Percentiles rank a stretch among this genome's conserved stretches.
phyloP scores from a whole-genome alignment of 2,113 vertebrate genomes.

The Centropristis striata region DNA sequence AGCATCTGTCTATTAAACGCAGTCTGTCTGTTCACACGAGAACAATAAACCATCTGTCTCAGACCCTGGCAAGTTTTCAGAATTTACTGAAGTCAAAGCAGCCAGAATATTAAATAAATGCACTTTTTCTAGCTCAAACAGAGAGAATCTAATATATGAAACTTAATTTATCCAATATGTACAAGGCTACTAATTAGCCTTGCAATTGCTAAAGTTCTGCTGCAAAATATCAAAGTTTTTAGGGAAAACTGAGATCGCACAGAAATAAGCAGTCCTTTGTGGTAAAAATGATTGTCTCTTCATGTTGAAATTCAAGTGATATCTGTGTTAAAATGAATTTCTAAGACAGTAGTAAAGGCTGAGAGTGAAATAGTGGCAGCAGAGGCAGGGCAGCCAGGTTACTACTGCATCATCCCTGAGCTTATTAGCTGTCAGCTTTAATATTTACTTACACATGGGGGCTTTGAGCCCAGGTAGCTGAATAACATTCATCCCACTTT shows the following conservation, averaged over 20 bases:
- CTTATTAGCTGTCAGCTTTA: slow-evolving; percentile 43
- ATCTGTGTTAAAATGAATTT: background rate
- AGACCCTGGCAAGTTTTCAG: slow-evolving; percentile 27
- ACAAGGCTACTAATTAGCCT: background rate
- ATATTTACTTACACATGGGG: slow-evolving; percentile 15
- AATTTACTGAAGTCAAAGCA: slow-evolving; percentile 12
- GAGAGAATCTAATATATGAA: background rate
- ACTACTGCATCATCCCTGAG: slow-evolving; percentile 11
- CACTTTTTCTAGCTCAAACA: background rate
- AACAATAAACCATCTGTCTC: slow-evolving; percentile 52
- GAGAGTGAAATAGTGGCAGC: slow-evolving; percentile 3
- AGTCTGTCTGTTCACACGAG: slow-evolving; percentile 35
- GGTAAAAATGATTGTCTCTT: background rate
- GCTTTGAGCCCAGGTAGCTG: slow-evolving; percentile 10
- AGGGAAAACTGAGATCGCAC: background rate
- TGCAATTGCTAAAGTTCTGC: background rate
- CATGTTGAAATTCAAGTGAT: background rate
- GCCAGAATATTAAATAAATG: slow-evolving; percentile 11
- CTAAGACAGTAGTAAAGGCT: background rate
- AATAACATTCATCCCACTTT: background rate
- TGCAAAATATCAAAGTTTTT: background rate
- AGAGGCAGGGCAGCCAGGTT: slow-evolving; percentile 10
- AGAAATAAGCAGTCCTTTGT: background rate
- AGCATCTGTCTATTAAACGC: slow-evolving; percentile 16
- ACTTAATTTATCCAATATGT: rapidly evolving